These are phyloP conservation scores for Gobionotothen gibberifrons DNA, from an alignment of 2,797 vertebrate genomes.

Conservation along the genomic window DNA sequence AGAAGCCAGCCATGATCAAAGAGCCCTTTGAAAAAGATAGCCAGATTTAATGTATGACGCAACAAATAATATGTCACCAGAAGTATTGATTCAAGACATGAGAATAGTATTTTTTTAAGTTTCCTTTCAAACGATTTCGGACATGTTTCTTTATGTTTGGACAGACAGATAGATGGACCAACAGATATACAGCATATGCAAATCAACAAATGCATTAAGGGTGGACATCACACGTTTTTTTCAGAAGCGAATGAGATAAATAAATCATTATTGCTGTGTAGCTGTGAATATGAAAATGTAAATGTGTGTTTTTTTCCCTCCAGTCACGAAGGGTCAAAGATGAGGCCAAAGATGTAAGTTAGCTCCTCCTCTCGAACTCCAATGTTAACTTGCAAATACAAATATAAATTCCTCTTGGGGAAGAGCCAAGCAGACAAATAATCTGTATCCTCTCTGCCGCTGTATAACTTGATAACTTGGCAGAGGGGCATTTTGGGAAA, in stretches of 20 bases:
- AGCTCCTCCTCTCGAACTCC: slow-evolving; percentile 37
- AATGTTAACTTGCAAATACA: slow-evolving; percentile 11
- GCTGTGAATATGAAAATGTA: slow-evolving; percentile 27
- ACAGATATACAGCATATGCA: slow-evolving; percentile 12
- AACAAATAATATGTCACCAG: slow-evolving; percentile 33
- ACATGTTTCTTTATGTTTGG: slow-evolving; percentile 4
- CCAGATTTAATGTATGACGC: slow-evolving; percentile 50
- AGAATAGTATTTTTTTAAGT: slow-evolving; percentile 21
- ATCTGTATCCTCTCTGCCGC: slow-evolving; percentile 25
- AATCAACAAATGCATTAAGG: neutral
- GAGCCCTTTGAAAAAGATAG: slow-evolving; percentile 59
- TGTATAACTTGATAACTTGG: slow-evolving; percentile 34
- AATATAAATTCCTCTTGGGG: neutral
- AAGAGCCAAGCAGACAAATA: slow-evolving; percentile 28
- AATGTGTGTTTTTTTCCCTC: slow-evolving; percentile 65
- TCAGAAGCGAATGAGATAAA: slow-evolving; percentile 15
- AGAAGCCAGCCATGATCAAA: slow-evolving; percentile 62
- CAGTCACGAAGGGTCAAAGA: slow-evolving; percentile 96
- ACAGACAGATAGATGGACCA: slow-evolving; percentile 5
- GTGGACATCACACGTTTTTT: neutral
- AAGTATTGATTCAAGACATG: slow-evolving; percentile 37
- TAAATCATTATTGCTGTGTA: neutral
- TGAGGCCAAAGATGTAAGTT: slow-evolving; percentile 87
- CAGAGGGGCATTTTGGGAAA: slow-evolving; percentile 51
- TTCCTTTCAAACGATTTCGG: slow-evolving; percentile 2